phyloP scores from a whole-genome alignment of 2,113 vertebrate species.

The Chunga burmeisteri region DNA sequence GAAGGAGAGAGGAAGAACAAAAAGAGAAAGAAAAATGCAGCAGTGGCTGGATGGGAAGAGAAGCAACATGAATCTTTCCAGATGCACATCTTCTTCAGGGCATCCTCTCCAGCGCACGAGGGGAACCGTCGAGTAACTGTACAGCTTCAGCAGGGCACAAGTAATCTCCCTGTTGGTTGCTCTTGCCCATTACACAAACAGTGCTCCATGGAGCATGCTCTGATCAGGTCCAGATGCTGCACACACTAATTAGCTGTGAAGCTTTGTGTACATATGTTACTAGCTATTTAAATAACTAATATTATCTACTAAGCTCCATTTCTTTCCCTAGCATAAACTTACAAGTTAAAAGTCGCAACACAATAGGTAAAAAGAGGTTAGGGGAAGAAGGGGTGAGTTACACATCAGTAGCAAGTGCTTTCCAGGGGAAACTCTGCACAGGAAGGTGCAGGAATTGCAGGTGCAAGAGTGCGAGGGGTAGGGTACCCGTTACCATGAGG shows the following conservation, averaged over 20 bases:
- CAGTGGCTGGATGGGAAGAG: neutral
- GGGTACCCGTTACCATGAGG: rapidly evolving
- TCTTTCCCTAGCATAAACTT: neutral
- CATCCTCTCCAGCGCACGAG: neutral
- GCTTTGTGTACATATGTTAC: rapidly evolving
- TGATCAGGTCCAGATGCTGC: neutral
- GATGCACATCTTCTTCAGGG: neutral
- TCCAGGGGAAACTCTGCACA: neutral
- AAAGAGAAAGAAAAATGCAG: neutral
- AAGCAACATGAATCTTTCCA: neutral
- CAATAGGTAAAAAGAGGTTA: neutral
- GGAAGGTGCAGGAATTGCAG: neutral
- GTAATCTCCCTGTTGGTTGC: neutral
- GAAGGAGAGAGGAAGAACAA: neutral
- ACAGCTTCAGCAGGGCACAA: neutral
- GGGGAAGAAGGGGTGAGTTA: neutral
- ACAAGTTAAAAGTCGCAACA: neutral
- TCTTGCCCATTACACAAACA: neutral
- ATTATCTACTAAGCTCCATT: neutral
- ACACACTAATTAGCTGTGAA: neutral
- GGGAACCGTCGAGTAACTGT: neutral
- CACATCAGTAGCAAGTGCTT: neutral
- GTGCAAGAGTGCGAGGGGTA: neutral
- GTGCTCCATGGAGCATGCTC: neutral
- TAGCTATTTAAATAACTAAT: neutral